phyloP scores from a whole-genome alignment of 1,140 invertebrate species.

The Musca domestica region DNA sequence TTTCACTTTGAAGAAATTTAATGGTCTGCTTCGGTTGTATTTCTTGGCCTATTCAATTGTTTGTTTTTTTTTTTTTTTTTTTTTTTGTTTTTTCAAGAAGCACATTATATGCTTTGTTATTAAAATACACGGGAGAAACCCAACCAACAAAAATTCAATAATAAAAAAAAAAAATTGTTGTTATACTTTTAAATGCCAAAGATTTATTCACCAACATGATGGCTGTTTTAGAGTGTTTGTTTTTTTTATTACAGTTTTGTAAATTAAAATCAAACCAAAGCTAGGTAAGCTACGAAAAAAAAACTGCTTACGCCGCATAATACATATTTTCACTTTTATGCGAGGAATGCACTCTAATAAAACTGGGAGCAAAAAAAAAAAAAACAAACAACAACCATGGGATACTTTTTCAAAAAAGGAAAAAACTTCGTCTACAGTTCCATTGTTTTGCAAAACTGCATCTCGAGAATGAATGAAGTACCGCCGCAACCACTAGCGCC shows the following conservation, averaged over 20 bases:
- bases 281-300: not conserved
- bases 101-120: not conserved
- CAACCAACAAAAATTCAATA: not conserved
- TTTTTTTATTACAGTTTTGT: slow-evolving; percentile 9
- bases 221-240: not conserved
- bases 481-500: too few relatives aligned
- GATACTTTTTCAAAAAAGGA: not conserved
- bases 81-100: not conserved
- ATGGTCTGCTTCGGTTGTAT: not conserved
- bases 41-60: not conserved
- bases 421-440: not conserved
- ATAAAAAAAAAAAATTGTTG: not conserved
- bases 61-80: not conserved
- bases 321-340: slow-evolving; percentile 17
- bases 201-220: too few relatives aligned
- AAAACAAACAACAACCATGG: not conserved
- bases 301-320: not conserved
- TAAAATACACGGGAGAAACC: not conserved
- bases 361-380: not conserved
- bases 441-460: slow-evolving; percentile 6
- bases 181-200: slow-evolving; percentile 1
- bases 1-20: slow-evolving; percentile 13
- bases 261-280: slow-evolving; percentile 3
- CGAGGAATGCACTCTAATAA: not conserved
- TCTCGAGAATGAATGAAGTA: too few relatives aligned